Percentiles rank a stretch among this genome's conserved stretches.
phyloP scores from a whole-genome alignment of 2,113 vertebrate species.

The Neogale vison region DNA sequence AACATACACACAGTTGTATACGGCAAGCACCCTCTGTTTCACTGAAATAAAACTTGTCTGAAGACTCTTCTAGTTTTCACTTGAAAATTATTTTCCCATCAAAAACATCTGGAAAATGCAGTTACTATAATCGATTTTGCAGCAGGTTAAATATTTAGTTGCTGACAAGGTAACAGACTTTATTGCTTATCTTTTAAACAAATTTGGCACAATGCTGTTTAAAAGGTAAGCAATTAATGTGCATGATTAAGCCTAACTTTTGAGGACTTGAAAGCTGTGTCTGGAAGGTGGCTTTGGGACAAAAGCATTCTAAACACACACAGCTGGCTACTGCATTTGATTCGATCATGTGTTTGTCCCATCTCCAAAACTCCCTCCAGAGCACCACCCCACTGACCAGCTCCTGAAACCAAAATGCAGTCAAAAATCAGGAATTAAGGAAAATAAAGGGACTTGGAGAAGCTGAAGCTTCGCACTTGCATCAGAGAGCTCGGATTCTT shows the following conservation, averaged over 20 bases:
- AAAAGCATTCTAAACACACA: neutral
- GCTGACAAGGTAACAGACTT: slow-evolving; percentile 45
- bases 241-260: neutral
- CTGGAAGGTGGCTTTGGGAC: neutral
- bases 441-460: neutral
- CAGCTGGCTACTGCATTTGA: neutral
- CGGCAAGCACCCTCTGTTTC: neutral
- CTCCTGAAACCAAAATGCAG: slow-evolving; percentile 1
- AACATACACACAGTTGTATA: neutral
- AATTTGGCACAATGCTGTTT: slow-evolving; percentile 4
- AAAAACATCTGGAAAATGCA: slow-evolving; percentile 60
- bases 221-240: neutral
- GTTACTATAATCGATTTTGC: slow-evolving; percentile 29
- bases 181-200: slow-evolving; percentile 43
- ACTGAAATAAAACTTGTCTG: slow-evolving; percentile 9
- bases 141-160: slow-evolving; percentile 53
- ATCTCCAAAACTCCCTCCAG: neutral
- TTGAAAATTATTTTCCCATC: slow-evolving; percentile 47
- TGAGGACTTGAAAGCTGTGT: slow-evolving; percentile 27
- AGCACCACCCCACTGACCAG: neutral
- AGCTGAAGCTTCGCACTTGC: neutral
- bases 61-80: slow-evolving; percentile 31
- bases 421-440: neutral
- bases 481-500: neutral
- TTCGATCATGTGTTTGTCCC: neutral